Base-by-base conservation (phyloP, 1,140 invertebrate genomes). In the Eufriesea mexicana region DNA sequence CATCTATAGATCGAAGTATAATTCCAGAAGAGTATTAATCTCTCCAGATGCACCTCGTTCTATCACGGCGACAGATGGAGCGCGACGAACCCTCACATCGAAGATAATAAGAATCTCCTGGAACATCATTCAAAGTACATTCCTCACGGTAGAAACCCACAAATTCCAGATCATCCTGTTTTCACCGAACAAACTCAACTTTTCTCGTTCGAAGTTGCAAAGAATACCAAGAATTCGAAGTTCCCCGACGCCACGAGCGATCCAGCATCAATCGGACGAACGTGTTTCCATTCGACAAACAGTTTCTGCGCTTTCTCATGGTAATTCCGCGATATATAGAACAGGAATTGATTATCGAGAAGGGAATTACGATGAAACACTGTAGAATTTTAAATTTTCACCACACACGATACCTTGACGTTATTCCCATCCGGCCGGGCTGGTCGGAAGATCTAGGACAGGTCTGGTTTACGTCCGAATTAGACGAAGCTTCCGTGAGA, bases 391-490 rank as follows among this genome's bases (percentile, higher is more conserved):
- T 35, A 51, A 64, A 64, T n/a, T 64, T 64, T n/a, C 74, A 18
- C 23, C 14, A 14, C 20, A 23, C 57, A 51, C 20, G n/a, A 64
- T 76, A n/a, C 9, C 16, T 16, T 20, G 20, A 25, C 20, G 61
- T 47, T 64, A 76, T 62, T n/a, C 8, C 42, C 23, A 25, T 49
- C 4, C 20, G 47, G 23, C 6, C 9, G 4, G 2, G 42, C 42
- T 14, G 8, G 23, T n/a, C 0, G 2, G 35, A 42, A 20, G 75
- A 54, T 55, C 42, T 51, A 6, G 54, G 42, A 45, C 28, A 47
- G 64, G 45, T 78, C n/a, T 59, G 51, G 64, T 45, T 68, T 68
- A 68, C 42, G 42, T 66, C 51, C 23, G 25, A 78, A 78, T 68
- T 68, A 68, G 64, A 47, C 64, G n/a, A 8, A 67, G 54, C 20